Evolutionary conservation across 2,113 vertebrate species (phyloP).

Genomic region (Clarias batrachus): DNA sequence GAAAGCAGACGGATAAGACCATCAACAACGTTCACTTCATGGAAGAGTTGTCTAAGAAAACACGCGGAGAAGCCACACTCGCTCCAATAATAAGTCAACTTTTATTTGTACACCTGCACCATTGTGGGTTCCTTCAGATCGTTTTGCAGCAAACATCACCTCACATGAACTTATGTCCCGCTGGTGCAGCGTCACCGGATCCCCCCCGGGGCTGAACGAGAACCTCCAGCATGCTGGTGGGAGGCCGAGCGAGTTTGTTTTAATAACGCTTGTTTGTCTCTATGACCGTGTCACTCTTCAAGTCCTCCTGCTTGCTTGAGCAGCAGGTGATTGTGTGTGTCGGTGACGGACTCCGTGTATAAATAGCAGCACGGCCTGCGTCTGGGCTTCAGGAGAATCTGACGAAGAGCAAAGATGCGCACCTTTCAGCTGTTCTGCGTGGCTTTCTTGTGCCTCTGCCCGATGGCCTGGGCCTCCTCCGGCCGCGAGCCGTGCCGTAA

Average conservation of each 20-base stretch:
- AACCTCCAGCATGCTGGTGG: background rate
- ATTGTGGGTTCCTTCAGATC: conserved; percentile 14
- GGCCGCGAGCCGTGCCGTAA: conserved; percentile 51
- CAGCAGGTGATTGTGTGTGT: conserved; percentile 25
- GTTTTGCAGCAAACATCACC: conserved; percentile 35
- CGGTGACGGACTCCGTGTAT: conserved; percentile 2
- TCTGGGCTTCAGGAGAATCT: conserved; percentile 27
- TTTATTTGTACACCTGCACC: conserved; percentile 52
- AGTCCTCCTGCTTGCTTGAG: background rate
- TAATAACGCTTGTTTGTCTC: conserved; percentile 9
- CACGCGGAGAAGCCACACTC: background rate
- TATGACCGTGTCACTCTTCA: background rate
- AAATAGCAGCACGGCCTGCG: conserved; percentile 26
- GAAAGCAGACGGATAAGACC: background rate
- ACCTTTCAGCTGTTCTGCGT: conserved; percentile 48
- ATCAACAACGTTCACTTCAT: too few relatives aligned
- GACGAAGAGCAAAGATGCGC: conserved; percentile 39
- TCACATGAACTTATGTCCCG: conserved; percentile 30
- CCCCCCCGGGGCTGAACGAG: background rate
- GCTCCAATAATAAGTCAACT: background rate
- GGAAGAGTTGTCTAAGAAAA: background rate
- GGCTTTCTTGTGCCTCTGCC: conserved; percentile 48
- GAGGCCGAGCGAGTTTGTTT: conserved; percentile 36
- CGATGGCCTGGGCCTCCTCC: conserved; percentile 43
- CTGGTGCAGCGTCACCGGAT: background rate